These are phyloP conservation scores for Nasonia longicornis DNA, from an alignment of 1,140 invertebrate species.

Conservation along the genomic window DNA sequence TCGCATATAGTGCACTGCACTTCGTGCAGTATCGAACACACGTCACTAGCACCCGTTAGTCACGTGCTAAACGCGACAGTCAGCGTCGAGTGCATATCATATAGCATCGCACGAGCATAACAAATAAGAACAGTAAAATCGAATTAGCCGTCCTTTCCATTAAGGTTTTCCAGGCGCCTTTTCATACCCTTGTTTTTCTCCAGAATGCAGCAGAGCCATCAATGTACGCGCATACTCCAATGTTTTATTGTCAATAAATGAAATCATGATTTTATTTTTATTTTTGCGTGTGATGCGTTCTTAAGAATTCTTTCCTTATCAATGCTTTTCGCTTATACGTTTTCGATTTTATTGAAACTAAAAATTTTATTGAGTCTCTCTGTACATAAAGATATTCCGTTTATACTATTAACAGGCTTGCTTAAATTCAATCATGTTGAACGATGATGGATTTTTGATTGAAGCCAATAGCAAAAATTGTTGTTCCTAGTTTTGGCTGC, in stretches of 20 bases:
- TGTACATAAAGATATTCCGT: not conserved
- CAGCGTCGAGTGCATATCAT: slow-evolving; percentile 47
- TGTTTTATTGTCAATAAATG: too few relatives aligned
- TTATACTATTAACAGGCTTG: not conserved
- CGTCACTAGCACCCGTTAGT: slow-evolving; percentile 54
- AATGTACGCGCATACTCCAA: too few relatives aligned
- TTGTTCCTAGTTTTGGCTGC: not conserved
- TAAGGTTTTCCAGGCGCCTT: not conserved
- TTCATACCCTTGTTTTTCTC: not conserved
- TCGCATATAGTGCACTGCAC: not conserved
- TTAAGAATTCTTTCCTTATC: not conserved
- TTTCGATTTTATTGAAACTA: not conserved
- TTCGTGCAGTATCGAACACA: slow-evolving; percentile 42
- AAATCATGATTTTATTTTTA: too few relatives aligned
- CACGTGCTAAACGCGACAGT: slow-evolving; percentile 55
- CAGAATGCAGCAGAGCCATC: too few relatives aligned
- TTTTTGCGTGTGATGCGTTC: too few relatives aligned
- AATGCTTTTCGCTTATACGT: not conserved
- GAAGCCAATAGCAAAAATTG: not conserved
- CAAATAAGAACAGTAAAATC: slow-evolving; percentile 56
- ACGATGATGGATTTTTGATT: not conserved
- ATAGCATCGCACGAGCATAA: slow-evolving; percentile 40
- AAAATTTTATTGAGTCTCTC: not conserved
- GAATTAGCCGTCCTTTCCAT: slow-evolving; percentile 45
- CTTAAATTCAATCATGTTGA: not conserved